Evolutionary conservation across 2,888 invertebrate species (phyloP), one percentile per base, ranked within the genome.

Genomic region (Seira musarum): DNA sequence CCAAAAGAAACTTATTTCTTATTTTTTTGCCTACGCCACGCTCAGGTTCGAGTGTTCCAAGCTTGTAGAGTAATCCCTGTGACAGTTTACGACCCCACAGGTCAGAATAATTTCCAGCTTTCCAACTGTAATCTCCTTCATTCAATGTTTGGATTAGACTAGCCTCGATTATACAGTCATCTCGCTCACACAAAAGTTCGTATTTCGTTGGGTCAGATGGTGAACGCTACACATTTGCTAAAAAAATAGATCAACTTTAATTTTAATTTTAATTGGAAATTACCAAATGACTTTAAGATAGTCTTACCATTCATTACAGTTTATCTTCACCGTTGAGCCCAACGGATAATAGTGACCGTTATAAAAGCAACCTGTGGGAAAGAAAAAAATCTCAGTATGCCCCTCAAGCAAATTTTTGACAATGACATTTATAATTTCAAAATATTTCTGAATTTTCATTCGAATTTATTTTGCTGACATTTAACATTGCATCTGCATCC

Each of bases 61-160:
- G 90, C 83, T 93, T 93, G 85, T 93, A 92, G 61, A 91, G 90
- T 68, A 97, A 90, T 0, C 96, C 98, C 22, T 97, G 95, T 2
- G 91, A 91, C 17, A 97, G 92, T 68, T 93, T 95, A 88, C 92
- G 92, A 1, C 95, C 95, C 93, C 94, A 94, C 89, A 97, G 96
- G 88, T 93, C 90, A 0, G 94, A 91, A 89, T 97, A 95, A 89
- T 95, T 96, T 49, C 91, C 89, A 0, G 96, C 95, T 8, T 90
- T 90, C 97, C 97, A 98, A 82, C 93, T 93, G 83, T 83, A 83
- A 63, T 80, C 72, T 78, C 90, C 88, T 17, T 91, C 89, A 88
- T 95, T 94, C 17, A 98, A 91, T 1, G 91, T 90, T 0, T 91
- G 88, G 8, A 96, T 90, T 24, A 96, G 89, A 0, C 93, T 91